Evolutionary conservation across 2,797 vertebrate species (phyloP).

Genomic region (Decapterus maruadsi): DNA sequence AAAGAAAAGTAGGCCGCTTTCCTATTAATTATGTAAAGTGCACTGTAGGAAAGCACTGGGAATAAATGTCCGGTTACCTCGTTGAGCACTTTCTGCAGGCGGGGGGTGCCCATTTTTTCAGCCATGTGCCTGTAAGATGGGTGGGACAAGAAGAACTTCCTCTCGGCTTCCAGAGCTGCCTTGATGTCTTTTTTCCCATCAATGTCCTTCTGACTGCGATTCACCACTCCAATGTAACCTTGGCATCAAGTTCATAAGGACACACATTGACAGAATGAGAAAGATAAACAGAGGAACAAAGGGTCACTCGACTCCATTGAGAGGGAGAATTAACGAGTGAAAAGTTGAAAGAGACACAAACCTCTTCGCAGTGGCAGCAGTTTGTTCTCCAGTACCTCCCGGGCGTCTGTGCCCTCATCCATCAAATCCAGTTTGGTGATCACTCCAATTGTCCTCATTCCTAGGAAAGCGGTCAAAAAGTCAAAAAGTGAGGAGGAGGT

Average conservation of each 20-base stretch:
- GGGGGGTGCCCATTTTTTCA: constrained; percentile 90
- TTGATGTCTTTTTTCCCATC: constrained; percentile 93
- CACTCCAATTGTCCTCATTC: constrained; percentile 94
- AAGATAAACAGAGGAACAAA: neutral
- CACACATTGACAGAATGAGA: neutral
- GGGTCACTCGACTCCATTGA: no score
- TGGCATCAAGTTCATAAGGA: constrained; percentile 11
- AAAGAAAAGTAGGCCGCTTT: constrained; percentile 38
- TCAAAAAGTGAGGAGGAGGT: neutral
- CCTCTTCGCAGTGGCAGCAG: constrained; percentile 85
- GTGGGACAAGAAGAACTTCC: constrained; percentile 92
- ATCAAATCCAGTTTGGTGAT: constrained; percentile 98
- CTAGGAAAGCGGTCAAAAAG: constrained; percentile 69
- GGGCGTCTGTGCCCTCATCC: constrained; percentile 96
- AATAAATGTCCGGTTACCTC: constrained; percentile 83
- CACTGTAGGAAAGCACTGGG: constrained; percentile 24
- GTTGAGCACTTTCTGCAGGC: constrained; percentile 90
- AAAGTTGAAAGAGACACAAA: constrained; percentile 44
- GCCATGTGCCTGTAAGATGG: constrained; percentile 89
- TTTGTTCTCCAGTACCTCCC: constrained; percentile 95
- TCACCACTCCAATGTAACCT: constrained; percentile 93
- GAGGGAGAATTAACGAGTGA: neutral
- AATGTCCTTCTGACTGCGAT: constrained; percentile 94
- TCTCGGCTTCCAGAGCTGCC: constrained; percentile 89
- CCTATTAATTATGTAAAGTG: constrained; percentile 73